phyloP scores from a whole-genome alignment of 2,797 vertebrate genomes.

The Selene dorsalis region DNA sequence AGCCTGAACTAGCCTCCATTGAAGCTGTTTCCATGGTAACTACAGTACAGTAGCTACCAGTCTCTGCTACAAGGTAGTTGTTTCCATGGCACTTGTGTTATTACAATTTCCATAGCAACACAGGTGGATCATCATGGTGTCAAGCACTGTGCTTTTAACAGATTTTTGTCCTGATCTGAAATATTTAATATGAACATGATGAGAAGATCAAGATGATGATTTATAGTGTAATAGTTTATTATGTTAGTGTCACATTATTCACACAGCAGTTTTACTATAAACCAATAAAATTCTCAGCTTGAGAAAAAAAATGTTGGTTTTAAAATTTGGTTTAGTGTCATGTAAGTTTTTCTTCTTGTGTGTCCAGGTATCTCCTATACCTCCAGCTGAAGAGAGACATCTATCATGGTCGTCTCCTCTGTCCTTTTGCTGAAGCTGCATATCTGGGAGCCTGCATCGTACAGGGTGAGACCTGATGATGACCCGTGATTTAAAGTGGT shows the following conservation, averaged over 20 bases:
- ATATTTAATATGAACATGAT: not conserved
- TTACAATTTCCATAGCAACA: conserved; percentile 39
- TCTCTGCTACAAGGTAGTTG: conserved; percentile 25
- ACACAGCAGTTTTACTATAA: not conserved
- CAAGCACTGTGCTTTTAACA: not conserved
- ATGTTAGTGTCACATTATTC: not conserved
- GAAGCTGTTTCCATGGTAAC: conserved; percentile 68
- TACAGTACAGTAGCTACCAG: conserved; percentile 29
- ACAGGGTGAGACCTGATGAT: conserved; percentile 87
- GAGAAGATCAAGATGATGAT: not conserved
- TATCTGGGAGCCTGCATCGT: conserved; percentile 95
- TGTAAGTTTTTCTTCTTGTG: conserved; percentile 11
- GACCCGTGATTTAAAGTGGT: not conserved
- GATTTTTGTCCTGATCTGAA: not conserved
- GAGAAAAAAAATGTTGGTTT: too few relatives aligned
- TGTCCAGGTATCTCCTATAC: conserved; percentile 93
- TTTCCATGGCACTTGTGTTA: conserved; percentile 43
- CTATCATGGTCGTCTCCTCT: conserved; percentile 96
- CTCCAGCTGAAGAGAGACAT: conserved; percentile 97
- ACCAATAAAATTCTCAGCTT: not conserved
- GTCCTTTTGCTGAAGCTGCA: conserved; percentile 94
- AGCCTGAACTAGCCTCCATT: conserved; percentile 27
- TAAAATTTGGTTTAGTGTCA: not conserved
- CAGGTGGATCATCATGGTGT: conserved; percentile 7
- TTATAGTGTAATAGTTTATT: not conserved